phyloP scores from a whole-genome alignment of 2,888 invertebrate species.

The Polymixis flavicincta region DNA sequence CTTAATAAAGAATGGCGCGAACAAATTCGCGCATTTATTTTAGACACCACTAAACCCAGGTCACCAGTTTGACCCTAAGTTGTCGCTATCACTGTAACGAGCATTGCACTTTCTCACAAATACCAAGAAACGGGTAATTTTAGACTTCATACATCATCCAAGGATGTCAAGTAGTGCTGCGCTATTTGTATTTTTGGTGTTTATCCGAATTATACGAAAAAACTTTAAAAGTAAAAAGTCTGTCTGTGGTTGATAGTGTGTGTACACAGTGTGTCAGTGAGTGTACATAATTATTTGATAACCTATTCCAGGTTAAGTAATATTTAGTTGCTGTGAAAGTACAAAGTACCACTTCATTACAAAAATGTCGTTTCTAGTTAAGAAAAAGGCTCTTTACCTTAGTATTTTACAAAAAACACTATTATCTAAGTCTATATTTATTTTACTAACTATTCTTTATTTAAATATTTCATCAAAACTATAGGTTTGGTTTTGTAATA shows the following conservation, averaged over 20 bases:
- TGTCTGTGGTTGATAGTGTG: too few species aligned
- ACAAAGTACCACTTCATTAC: neutral
- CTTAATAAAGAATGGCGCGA: neutral
- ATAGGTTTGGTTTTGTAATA: neutral
- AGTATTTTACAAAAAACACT: neutral
- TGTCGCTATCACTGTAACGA: conserved; percentile 39
- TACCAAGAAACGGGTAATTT: conserved; percentile 48
- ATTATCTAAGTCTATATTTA: neutral
- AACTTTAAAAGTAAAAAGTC: too few species aligned
- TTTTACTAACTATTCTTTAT: neutral
- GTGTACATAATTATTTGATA: neutral
- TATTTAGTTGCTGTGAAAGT: neutral
- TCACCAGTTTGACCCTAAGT: conserved; percentile 37
- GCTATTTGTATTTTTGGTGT: neutral
- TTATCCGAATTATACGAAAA: conserved; percentile 15
- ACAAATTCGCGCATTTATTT: conserved; percentile 25
- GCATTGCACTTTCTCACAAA: conserved; percentile 57
- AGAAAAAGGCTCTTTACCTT: neutral
- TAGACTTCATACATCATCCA: conserved; percentile 48
- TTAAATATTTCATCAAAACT: neutral
- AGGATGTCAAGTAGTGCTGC: conserved; percentile 34
- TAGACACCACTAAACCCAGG: conserved; percentile 18
- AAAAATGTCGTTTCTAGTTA: neutral
- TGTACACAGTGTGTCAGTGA: too few species aligned
- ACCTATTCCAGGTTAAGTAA: neutral